These are phyloP conservation scores for Spheniscus mendiculus DNA, from an alignment of 2,113 vertebrate genomes.

Conservation along the genomic window DNA sequence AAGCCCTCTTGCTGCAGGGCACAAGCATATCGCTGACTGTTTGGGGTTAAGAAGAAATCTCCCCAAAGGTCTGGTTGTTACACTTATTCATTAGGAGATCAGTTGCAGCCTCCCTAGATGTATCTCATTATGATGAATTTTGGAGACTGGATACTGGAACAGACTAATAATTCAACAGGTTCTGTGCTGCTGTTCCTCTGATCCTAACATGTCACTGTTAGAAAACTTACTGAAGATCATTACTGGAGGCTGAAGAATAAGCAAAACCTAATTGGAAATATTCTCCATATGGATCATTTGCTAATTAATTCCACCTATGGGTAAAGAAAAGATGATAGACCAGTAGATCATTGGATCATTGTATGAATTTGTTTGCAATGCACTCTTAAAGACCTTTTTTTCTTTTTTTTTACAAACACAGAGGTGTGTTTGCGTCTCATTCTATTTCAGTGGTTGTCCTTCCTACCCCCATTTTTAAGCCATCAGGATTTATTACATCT, in stretches of 20 bases:
- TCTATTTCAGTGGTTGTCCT: neutral
- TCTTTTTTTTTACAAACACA: neutral
- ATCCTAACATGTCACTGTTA: neutral
- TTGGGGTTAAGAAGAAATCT: conserved; percentile 40
- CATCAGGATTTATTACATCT: neutral
- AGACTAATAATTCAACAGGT: conserved; percentile 37
- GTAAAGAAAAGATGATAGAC: neutral
- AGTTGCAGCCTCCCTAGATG: neutral
- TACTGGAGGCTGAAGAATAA: conserved; percentile 7
- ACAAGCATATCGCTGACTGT: neutral
- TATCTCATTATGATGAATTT: conserved; percentile 21
- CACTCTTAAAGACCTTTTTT: neutral
- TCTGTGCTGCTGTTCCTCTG: conserved; percentile 3
- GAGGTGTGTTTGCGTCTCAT: neutral
- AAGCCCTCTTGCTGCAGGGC: conserved; percentile 17
- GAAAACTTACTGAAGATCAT: neutral
- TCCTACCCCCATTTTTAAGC: neutral
- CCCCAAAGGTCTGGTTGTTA: conserved; percentile 10
- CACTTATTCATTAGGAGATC: conserved; percentile 48
- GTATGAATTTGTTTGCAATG: neutral
- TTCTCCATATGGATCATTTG: neutral
- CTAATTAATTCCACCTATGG: conserved; percentile 1
- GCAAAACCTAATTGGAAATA: neutral
- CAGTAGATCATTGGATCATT: neutral
- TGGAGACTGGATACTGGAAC: neutral